A percentile compares a stretch with the other conserved stretches of the same genome.
These are phyloP conservation scores for Apodemia zela DNA, from an alignment of 2,888 invertebrate genomes.

Conservation along the genomic window DNA sequence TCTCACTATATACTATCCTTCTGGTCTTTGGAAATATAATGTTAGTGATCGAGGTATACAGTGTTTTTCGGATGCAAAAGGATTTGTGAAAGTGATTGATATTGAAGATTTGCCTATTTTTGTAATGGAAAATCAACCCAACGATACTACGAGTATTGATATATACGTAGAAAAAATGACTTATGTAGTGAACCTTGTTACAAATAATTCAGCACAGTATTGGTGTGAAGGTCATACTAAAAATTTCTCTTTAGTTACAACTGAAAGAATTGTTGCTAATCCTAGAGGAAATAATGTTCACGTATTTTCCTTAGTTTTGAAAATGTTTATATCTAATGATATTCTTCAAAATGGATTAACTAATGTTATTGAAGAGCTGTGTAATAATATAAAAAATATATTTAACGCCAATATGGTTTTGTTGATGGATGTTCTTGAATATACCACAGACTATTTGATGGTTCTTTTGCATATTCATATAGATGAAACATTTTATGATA, in stretches of 20 bases:
- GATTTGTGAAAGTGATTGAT: constrained; percentile 66
- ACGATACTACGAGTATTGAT: constrained; percentile 25
- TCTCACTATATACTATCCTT: constrained; percentile 78
- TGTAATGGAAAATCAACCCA: constrained; percentile 30
- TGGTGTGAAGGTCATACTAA: constrained; percentile 83
- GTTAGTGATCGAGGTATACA: constrained; percentile 69
- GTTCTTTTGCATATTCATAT: constrained; percentile 69
- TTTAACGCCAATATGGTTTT: constrained; percentile 65
- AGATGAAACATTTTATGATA: constrained; percentile 38
- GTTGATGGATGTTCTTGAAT: constrained; percentile 75
- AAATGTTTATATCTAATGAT: constrained; percentile 39
- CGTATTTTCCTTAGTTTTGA: constrained; percentile 60
- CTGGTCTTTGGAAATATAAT: constrained; percentile 73
- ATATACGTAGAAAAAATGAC: constrained; percentile 55
- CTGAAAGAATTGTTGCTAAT: constrained; percentile 74
- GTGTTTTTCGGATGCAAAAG: constrained; percentile 82
- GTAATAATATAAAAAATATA: constrained; percentile 42
- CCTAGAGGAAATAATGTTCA: constrained; percentile 56
- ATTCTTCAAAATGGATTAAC: constrained; percentile 40
- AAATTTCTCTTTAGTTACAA: constrained; percentile 68
- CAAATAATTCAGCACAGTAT: constrained; percentile 80
- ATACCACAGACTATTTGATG: constrained; percentile 46
- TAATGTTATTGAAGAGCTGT: constrained; percentile 38
- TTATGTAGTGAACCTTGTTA: constrained; percentile 72
- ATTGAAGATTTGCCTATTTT: constrained; percentile 53